A percentile compares a stretch with the other conserved stretches of the same genome.
phyloP scores from a whole-genome alignment of 1,140 invertebrate species.

The Drosophila baimaii region DNA sequence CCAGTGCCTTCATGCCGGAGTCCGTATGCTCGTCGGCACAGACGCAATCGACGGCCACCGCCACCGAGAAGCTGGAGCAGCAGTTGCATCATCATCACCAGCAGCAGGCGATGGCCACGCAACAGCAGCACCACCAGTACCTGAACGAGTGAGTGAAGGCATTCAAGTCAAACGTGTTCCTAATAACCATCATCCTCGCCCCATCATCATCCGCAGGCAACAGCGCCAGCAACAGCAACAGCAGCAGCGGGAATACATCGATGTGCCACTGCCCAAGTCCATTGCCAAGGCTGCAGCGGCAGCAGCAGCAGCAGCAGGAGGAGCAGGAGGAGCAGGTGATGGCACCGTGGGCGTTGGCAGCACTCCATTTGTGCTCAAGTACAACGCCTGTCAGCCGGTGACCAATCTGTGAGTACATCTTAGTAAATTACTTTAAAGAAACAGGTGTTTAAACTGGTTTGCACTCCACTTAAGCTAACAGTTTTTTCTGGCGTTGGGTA shows the following conservation, averaged over 20 bases:
- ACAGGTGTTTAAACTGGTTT: slow-evolving; percentile 1
- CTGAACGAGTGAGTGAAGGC: slow-evolving; percentile 75
- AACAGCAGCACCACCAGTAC: slow-evolving; percentile 78
- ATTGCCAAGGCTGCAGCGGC: slow-evolving; percentile 70
- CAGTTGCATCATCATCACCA: slow-evolving; percentile 77
- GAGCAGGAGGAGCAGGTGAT: slow-evolving; percentile 11
- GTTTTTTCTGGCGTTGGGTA: neutral
- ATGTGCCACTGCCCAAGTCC: slow-evolving; percentile 83
- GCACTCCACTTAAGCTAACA: neutral
- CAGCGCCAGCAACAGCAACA: slow-evolving; percentile 59
- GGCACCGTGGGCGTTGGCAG: slow-evolving; percentile 21
- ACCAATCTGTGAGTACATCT: slow-evolving; percentile 75
- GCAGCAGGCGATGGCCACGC: slow-evolving; percentile 70
- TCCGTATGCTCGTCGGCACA: slow-evolving; percentile 79
- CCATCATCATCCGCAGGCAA: slow-evolving; percentile 16
- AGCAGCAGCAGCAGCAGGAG: slow-evolving; percentile 29
- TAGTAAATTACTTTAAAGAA: neutral
- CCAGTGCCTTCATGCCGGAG: slow-evolving; percentile 74
- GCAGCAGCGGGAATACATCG: slow-evolving; percentile 80
- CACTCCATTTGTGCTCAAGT: slow-evolving; percentile 78
- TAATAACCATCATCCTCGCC: slow-evolving; percentile 1
- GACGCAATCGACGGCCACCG: slow-evolving; percentile 78
- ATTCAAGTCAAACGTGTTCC: slow-evolving; percentile 43
- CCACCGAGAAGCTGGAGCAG: slow-evolving; percentile 78
- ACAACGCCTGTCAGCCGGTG: slow-evolving; percentile 78